Base-by-base conservation (phyloP, 2,113 vertebrate genomes). In the Lasiurus cinereus region DNA sequence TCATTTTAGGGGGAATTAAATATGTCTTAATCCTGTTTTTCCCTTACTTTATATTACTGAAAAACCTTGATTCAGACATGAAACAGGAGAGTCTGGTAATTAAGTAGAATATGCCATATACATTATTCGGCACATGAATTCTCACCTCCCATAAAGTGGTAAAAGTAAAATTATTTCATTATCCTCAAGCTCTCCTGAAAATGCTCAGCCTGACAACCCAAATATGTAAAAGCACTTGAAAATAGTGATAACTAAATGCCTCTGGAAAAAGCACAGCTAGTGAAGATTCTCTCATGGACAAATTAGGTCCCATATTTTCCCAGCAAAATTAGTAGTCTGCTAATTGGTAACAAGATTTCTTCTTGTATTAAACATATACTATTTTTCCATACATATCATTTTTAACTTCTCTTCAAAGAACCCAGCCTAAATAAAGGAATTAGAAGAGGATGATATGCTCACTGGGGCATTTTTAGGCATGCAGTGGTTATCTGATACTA, bases 81-180 rank as follows among this genome's bases (percentile, higher is more conserved):
- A 96, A 48, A 95, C 43, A 76, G 74, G 76, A 88, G 83, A 91
- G 22, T 91, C 72, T 80, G 22, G 69, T 64, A 92, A 97, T 96
- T 96, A 97, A 93, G 48, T 85, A 14, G 74, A 59, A 33, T 85
- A 90, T 56, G 39, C 66, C 33, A 77, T 48, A 31, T n/a, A 97
- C 83, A 72, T 94, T 95, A 89, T 80, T 87, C 39, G 64, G 89
- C 43, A 91, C 93, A 67, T 83, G 78, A 95, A 90, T 88, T 92
- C 73, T 83, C 52, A 95, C 74, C n/a, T 91, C 73, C 27, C 14
- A 39, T 77, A 46, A 91, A 94, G 87, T 70, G 78, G n/a, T 66
- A 5, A 64, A 76, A 54, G 72, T 67, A 70, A 82, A 56, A 86
- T 95, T 91, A 95, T 78, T 96, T 95, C 73, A 77, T 87, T 69